These are phyloP conservation scores for Genyomyrus donnyi DNA, from an alignment of 2,113 vertebrate genomes.

Conservation along the genomic window DNA sequence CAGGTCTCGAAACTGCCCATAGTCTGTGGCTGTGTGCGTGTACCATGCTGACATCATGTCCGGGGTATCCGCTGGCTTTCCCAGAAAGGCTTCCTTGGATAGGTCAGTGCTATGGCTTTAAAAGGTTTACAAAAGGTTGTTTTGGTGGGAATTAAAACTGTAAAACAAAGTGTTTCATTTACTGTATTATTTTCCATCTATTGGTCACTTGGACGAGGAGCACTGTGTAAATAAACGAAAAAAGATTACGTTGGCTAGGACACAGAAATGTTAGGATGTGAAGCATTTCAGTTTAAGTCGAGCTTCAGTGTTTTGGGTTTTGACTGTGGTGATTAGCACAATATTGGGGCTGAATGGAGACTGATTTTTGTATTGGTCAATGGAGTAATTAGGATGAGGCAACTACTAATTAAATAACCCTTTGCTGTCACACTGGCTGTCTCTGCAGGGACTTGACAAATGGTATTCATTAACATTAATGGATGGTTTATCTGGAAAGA, in stretches of 20 bases:
- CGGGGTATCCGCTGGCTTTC: not conserved
- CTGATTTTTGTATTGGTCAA: not conserved
- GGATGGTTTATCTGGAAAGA: conserved; percentile 11
- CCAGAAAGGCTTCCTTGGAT: not conserved
- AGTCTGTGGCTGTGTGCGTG: not conserved
- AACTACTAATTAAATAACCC: not conserved
- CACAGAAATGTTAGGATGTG: not conserved
- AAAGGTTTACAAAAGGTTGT: not conserved
- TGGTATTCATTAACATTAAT: conserved; percentile 6
- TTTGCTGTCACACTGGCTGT: not conserved
- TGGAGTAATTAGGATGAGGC: not conserved
- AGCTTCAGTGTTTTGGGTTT: not conserved
- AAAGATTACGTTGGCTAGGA: not conserved
- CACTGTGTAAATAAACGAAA: not conserved
- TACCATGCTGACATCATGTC: not conserved
- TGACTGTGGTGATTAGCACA: not conserved
- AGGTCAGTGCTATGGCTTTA: not conserved
- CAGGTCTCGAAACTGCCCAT: not conserved
- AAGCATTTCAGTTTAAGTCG: not conserved
- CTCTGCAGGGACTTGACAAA: not conserved
- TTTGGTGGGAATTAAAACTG: not conserved
- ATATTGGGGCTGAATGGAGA: not conserved
- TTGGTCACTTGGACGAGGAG: not conserved
- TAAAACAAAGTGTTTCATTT: not conserved
- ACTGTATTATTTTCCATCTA: not conserved